A percentile compares a stretch with the other conserved stretches of the same genome.
These are phyloP conservation scores for Calcarius lapponicus DNA, from an alignment of 2,797 vertebrate genomes.

Conservation along the genomic window DNA sequence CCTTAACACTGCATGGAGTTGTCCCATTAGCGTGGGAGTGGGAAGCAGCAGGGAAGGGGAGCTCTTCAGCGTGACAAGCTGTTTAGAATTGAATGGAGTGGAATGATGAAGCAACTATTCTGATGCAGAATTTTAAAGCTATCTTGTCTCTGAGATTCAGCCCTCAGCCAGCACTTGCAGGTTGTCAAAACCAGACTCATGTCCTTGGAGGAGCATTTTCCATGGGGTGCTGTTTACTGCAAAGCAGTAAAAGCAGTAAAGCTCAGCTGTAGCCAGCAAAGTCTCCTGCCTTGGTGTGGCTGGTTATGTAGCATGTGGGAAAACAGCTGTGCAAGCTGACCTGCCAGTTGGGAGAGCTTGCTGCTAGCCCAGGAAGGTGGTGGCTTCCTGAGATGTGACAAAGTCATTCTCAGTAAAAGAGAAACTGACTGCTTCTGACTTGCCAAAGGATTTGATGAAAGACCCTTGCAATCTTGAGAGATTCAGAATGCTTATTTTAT, in stretches of 20 bases:
- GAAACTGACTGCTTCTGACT: background rate
- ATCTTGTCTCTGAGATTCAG: constrained; percentile 5
- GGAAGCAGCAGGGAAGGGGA: constrained; percentile 52
- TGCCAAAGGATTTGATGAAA: background rate
- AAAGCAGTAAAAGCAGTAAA: background rate
- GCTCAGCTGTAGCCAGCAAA: background rate
- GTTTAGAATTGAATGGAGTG: constrained; percentile 43
- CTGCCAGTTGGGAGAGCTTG: background rate
- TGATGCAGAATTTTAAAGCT: background rate
- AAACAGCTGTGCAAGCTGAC: fast-evolving
- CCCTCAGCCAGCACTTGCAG: background rate
- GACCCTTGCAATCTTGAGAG: background rate
- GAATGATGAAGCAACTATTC: constrained; percentile 14
- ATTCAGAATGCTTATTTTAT: constrained; percentile 57
- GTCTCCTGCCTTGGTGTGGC: fast-evolving
- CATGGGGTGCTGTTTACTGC: background rate
- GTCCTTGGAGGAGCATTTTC: background rate
- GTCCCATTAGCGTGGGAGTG: constrained; percentile 60
- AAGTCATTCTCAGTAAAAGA: background rate
- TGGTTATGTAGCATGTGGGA: background rate
- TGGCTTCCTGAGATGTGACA: background rate
- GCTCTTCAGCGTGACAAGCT: constrained; percentile 24
- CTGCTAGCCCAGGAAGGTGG: background rate
- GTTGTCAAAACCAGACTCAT: background rate
- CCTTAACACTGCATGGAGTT: constrained; percentile 61